Conservation (phyloP, 2,888 invertebrate genomes). For the Lingula anatina region DNA sequence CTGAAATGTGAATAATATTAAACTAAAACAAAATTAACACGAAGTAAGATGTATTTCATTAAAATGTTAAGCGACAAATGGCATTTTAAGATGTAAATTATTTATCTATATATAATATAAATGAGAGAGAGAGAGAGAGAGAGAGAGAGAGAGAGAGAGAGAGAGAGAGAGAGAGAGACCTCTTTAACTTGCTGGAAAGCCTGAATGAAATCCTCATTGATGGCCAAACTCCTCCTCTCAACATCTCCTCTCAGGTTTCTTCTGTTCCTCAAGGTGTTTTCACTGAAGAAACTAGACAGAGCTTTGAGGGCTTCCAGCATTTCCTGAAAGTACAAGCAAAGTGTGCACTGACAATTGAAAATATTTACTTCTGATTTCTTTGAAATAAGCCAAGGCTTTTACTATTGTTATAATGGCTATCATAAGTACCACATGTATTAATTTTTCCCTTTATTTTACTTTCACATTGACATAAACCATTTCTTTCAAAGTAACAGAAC, state of each 20-base stretch:
- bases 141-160: no score
- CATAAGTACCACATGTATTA: no score
- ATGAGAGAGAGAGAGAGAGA: no score
- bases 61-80: no score
- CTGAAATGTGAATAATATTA: slow-evolving; percentile 28
- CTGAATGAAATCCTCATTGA: slow-evolving; percentile 65
- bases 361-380: no score
- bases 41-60: slow-evolving; percentile 4
- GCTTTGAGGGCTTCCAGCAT: slow-evolving; percentile 84
- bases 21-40: slow-evolving; percentile 4
- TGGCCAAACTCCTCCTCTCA: slow-evolving; percentile 79
- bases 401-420: no score
- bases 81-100: not conserved
- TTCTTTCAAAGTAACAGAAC: no score
- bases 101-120: no score
- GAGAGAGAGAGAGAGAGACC: slow-evolving; percentile 21
- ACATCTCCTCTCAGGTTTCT: slow-evolving; percentile 86
- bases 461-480: no score
- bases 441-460: no score
- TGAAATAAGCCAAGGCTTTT: no score
- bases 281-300: slow-evolving; percentile 78
- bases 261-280: slow-evolving; percentile 76
- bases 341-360: not conserved
- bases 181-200: slow-evolving; percentile 51
- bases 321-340: slow-evolving; percentile 58